Base-by-base conservation (phyloP, 2,113 vertebrate species). In the Phainopepla nitens region DNA sequence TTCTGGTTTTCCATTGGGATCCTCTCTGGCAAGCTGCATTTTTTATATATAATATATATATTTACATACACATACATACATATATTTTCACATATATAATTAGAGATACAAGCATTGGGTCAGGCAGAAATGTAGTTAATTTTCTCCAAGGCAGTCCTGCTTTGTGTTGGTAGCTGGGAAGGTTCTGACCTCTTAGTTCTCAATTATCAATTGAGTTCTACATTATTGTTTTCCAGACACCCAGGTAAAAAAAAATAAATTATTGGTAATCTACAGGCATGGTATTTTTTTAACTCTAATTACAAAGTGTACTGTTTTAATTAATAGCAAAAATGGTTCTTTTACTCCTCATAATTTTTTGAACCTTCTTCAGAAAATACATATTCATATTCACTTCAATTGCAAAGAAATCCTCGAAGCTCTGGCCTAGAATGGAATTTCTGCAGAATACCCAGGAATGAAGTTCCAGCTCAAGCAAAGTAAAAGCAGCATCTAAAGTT, bases 11-110 rank as follows among this genome's bases (percentile, higher is more conserved):
- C 61, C 28, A 50, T 3, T 36, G 10, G 31, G 50, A 85, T 72
- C 36, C 44, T 75, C 9, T 57, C 66, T 77, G n/a, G 83, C 7
- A 69, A 54, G 42, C 16, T 45, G 20, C 25, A 60, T 62, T 70
- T 79, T 64, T 18, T 10, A 10, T 15, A 27, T 9, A n/a, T 8
- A 18, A 36, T 61, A 33, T 21, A 31, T 18, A 53, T 60, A 27
- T 44, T n/a, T n/a, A n/a, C n/a, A 42, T 4, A 61, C 0, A 47
- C 5, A 54, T 3, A 39, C 14, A 39, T 1, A 6, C 36, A 15
- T 2, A 11, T 12, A 56, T 44, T 39, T 61, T 35, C 56, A 54
- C 7, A 25, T 17, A 25, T 19, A 3, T 42, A 58, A 57, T 57
- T 69, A 41, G 2, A 71, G 20, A 22, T 39, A 17, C 21, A 28